A percentile compares a stretch with the other conserved stretches of the same genome.
phyloP scores from a whole-genome alignment of 2,113 vertebrate species.

The Lepisosteus osseus region DNA sequence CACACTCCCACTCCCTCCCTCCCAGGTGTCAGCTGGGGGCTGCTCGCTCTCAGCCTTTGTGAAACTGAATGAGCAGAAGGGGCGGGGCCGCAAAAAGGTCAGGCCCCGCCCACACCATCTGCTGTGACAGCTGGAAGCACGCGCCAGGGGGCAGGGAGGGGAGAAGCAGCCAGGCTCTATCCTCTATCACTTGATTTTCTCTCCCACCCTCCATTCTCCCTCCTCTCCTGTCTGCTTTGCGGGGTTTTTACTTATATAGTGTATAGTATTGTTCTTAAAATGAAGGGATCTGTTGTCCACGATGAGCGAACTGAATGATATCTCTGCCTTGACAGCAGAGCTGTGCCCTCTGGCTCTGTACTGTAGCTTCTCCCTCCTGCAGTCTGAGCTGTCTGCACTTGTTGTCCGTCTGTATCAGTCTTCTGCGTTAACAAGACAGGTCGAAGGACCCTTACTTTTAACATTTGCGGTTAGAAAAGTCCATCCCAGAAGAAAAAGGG shows the following conservation, averaged over 20 bases:
- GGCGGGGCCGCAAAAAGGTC: conserved; percentile 5
- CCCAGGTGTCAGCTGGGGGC: conserved; percentile 33
- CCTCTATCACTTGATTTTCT: not conserved
- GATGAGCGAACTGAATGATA: no score
- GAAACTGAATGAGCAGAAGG: conserved; percentile 1
- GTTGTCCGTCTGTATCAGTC: not conserved
- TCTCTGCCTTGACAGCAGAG: no score
- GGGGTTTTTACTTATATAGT: no score
- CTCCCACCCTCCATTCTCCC: not conserved
- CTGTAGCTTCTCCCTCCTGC: not conserved
- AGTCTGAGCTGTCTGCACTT: not conserved
- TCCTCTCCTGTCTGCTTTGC: not conserved
- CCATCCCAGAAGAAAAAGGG: no score
- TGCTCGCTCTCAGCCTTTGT: conserved; percentile 7
- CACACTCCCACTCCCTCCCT: conserved; percentile 34
- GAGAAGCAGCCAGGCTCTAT: conserved; percentile 17
- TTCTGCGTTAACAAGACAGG: not conserved
- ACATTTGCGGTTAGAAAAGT: no score
- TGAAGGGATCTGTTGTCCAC: no score
- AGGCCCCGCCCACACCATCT: conserved; percentile 46
- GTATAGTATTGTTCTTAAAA: no score
- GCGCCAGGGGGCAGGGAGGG: conserved; percentile 39
- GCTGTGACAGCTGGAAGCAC: conserved; percentile 54
- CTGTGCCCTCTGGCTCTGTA: no score
- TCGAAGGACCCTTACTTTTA: no score